These are phyloP conservation scores for Dryobota labecula DNA, from an alignment of 2,888 invertebrate genomes.

Conservation along the genomic window DNA sequence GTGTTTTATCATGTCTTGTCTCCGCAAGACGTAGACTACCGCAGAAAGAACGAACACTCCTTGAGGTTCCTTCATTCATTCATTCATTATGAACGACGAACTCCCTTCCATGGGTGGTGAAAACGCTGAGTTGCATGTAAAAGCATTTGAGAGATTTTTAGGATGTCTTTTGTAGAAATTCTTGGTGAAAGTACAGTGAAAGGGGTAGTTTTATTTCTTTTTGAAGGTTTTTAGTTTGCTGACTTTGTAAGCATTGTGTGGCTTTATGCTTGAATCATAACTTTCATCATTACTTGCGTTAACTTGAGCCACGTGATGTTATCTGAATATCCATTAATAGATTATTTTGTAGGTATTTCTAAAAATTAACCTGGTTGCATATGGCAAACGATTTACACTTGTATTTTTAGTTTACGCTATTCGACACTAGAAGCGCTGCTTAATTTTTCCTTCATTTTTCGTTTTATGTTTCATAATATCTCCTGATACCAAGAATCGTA, in stretches of 20 bases:
- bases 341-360: background rate
- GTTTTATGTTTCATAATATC: background rate
- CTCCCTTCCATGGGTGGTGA: slow-evolving; percentile 38
- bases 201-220: background rate
- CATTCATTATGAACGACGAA: slow-evolving; percentile 58
- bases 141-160: slow-evolving; percentile 46
- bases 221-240: slow-evolving; percentile 2
- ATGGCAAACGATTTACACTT: background rate
- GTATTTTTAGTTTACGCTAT: background rate
- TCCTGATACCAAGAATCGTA: background rate
- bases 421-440: background rate
- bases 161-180: slow-evolving; percentile 26
- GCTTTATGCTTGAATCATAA: background rate
- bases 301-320: background rate
- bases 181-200: slow-evolving; percentile 29
- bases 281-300: background rate
- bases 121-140: slow-evolving; percentile 52
- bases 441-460: background rate
- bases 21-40: slow-evolving; percentile 50
- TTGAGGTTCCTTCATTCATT: slow-evolving; percentile 60
- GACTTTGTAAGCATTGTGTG: background rate
- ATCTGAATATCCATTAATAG: background rate
- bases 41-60: slow-evolving; percentile 54
- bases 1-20: slow-evolving; percentile 61
- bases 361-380: background rate